Evolutionary conservation across 2,888 invertebrate species (phyloP), one percentile per base, ranked within the genome.

Genomic region (Epicampocera succincta): DNA sequence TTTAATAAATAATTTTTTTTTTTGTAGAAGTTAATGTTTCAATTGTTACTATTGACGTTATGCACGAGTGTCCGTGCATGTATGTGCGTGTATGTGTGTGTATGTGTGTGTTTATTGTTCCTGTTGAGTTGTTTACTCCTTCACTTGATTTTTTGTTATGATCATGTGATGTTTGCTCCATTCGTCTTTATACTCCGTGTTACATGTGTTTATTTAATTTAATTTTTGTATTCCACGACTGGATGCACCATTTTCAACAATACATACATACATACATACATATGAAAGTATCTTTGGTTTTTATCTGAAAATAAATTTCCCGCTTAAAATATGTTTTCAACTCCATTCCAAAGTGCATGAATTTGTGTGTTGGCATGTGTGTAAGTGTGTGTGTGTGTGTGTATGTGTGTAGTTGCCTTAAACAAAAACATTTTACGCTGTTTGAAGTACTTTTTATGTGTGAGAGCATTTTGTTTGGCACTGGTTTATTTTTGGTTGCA

Each of bases 401-500:
- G 15, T 54, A 15, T 40, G 33, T n/a, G n/a, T 40, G 8, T 29
- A 25, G 88, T 87, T 84, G 83, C 80, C 81, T 84, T 85, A 84
- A 84, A 60, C 50, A 68, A 83, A 75, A 56, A 71, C 69, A 60
- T 50, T 84, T 75, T 66, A 61, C 60, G 56, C 52, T 74, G 60
- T 66, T 71, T 68, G 21, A 46, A 48, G 21, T 25, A 58, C 25
- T 38, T 54, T 46, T 42, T 5, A 52, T 65, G 44, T 68, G 48
- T 56, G 72, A 68, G 69, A 63, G 50, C 38, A 46, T 74, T 74
- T 21, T 54, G n/a, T 73, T 77, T 68, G 15, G 13, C 78, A 65
- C 44, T 76, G 72, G 78, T 65, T 78, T 84, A 84, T 84, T 84
- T 83, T 84, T 79, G 81, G 81, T 81, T 73, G 76, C 79, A 84